phyloP scores from a whole-genome alignment of 1,140 invertebrate species.

The Hylyphantes graminicola region DNA sequence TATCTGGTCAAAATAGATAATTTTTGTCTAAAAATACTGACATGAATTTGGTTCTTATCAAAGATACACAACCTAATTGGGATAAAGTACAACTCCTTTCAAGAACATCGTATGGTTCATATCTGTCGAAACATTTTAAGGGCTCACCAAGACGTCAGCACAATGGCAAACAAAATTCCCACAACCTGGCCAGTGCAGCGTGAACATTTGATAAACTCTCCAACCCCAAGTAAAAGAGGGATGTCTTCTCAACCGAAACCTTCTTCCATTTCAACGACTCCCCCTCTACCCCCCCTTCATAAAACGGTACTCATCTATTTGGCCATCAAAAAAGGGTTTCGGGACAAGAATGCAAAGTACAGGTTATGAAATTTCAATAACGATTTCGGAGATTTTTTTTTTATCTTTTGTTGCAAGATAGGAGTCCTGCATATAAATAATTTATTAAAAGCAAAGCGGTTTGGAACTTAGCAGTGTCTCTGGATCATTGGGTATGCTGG shows the following conservation, averaged over 20 bases:
- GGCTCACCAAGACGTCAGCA: too few species aligned
- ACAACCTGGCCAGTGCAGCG: too few species aligned
- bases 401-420: neutral
- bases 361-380: constrained; percentile 52
- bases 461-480: neutral
- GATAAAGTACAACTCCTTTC: too few species aligned
- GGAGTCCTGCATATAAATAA: constrained; percentile 31
- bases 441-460: constrained; percentile 37
- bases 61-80: too few species aligned
- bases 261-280: neutral
- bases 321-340: neutral
- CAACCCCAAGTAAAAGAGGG: too few species aligned
- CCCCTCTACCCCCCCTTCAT: neutral
- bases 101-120: too few species aligned
- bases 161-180: too few species aligned
- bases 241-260: neutral
- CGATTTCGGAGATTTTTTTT: neutral
- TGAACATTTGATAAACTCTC: too few species aligned
- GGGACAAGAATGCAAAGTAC: constrained; percentile 16
- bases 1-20: too few species aligned
- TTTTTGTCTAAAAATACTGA: too few species aligned
- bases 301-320: neutral
- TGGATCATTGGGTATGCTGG: constrained; percentile 35
- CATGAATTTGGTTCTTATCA: too few species aligned
- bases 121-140: too few species aligned